phyloP scores from a whole-genome alignment of 1,140 invertebrate genomes.

The Euglossa dilemma region DNA sequence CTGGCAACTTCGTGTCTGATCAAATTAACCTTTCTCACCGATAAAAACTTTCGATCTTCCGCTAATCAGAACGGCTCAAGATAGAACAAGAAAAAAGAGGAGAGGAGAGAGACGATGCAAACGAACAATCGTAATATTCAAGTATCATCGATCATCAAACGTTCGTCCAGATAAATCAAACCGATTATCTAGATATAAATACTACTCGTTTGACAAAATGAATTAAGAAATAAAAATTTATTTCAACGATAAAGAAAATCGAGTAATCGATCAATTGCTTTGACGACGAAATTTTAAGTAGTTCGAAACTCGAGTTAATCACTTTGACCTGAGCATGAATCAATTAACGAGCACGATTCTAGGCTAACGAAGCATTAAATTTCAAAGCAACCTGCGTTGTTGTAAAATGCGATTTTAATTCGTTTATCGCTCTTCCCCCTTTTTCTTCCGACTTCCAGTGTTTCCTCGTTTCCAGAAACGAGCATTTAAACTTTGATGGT shows the following conservation, averaged over 20 bases:
- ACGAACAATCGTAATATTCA: constrained; percentile 1
- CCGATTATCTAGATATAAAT: too few relatives aligned
- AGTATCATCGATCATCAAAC: not conserved
- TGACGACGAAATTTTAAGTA: too few relatives aligned
- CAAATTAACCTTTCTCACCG: constrained; percentile 21
- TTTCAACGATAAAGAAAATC: too few relatives aligned
- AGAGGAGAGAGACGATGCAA: not conserved
- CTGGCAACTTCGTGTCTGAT: constrained; percentile 13
- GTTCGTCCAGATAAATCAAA: not conserved
- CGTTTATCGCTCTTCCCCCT: not conserved
- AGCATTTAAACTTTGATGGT: not conserved
- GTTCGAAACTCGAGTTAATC: too few relatives aligned
- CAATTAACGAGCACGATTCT: constrained; percentile 8
- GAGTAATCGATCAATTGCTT: too few relatives aligned
- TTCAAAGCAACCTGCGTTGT: not conserved
- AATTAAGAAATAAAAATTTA: too few relatives aligned
- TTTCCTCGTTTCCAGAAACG: not conserved
- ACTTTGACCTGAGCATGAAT: too few relatives aligned
- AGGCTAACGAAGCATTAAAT: not conserved
- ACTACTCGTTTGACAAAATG: too few relatives aligned
- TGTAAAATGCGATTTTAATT: not conserved
- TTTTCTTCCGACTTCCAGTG: not conserved
- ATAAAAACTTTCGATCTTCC: constrained; percentile 28
- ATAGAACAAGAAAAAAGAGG: not conserved
- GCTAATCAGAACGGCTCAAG: not conserved